Conservation (phyloP, 2,113 vertebrate species). For the Mormoops blainvillei region DNA sequence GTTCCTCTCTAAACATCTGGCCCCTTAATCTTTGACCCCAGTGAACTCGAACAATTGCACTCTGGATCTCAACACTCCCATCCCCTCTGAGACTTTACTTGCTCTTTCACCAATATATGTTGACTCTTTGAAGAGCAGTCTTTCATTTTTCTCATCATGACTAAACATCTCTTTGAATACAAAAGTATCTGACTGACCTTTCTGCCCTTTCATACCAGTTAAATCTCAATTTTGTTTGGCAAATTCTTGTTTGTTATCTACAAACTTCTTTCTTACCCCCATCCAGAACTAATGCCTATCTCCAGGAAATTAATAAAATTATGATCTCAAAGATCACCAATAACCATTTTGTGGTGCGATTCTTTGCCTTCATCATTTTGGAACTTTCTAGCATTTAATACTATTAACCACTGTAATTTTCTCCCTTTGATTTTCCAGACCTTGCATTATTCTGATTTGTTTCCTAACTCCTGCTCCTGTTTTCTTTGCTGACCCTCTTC, state of each 20-base stretch:
- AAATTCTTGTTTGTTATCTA: conserved; percentile 8
- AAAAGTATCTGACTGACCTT: neutral
- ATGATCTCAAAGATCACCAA: neutral
- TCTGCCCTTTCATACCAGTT: neutral
- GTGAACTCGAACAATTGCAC: neutral
- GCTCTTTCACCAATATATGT: neutral
- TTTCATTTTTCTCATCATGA: neutral
- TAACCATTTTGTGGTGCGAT: neutral
- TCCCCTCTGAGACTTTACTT: neutral
- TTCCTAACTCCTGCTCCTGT: neutral
- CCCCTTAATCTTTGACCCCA: neutral
- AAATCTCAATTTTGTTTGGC: conserved; percentile 3
- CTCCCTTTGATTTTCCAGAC: neutral
- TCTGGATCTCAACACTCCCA: neutral
- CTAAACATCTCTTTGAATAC: neutral
- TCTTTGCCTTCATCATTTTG: neutral
- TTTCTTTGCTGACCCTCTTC: neutral
- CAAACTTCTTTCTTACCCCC: neutral
- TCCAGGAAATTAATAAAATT: neutral
- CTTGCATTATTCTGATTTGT: neutral
- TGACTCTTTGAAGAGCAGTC: neutral
- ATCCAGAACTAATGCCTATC: conserved; percentile 12
- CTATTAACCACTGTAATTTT: neutral
- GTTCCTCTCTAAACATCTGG: neutral
- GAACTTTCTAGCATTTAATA: neutral